A percentile compares a stretch with the other conserved stretches of the same genome.
These are phyloP conservation scores for Intellagama lesueurii DNA, from an alignment of 2,797 vertebrate genomes.

Conservation along the genomic window DNA sequence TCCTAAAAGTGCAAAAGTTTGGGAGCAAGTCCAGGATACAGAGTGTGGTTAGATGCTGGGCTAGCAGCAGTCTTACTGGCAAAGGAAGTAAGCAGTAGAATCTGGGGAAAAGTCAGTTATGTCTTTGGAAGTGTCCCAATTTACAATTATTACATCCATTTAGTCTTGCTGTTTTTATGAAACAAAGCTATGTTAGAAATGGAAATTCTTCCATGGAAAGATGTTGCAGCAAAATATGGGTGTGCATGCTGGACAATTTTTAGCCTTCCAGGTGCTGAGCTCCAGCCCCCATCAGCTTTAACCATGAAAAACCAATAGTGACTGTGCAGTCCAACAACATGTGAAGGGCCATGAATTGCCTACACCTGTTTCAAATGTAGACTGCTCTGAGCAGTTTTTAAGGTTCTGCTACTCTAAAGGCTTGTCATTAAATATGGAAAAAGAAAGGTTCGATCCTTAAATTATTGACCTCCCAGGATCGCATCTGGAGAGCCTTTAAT, in stretches of 20 bases:
- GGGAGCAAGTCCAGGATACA: no score
- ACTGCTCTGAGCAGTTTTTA: background rate
- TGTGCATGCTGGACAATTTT: background rate
- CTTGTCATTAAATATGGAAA: background rate
- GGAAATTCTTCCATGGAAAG: no score
- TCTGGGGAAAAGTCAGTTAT: no score
- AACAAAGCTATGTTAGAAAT: no score
- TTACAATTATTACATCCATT: no score
- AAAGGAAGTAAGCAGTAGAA: no score
- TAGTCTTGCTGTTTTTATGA: no score
- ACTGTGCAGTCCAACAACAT: background rate
- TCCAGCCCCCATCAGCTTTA: background rate
- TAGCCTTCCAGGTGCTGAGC: background rate
- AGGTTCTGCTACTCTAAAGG: background rate
- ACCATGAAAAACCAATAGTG: background rate
- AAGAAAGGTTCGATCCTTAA: background rate
- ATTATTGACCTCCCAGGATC: constrained; percentile 73
- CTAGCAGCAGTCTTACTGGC: no score
- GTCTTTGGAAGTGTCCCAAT: no score
- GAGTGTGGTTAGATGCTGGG: no score
- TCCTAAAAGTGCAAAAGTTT: no score
- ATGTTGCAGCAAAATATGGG: no score
- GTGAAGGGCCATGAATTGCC: background rate
- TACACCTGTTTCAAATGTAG: background rate
- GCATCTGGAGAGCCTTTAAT: constrained; percentile 78